Evolutionary conservation across 2,888 invertebrate genomes (phyloP), one percentile per base, ranked within the genome.

Genomic region (Creontiades dilutus): DNA sequence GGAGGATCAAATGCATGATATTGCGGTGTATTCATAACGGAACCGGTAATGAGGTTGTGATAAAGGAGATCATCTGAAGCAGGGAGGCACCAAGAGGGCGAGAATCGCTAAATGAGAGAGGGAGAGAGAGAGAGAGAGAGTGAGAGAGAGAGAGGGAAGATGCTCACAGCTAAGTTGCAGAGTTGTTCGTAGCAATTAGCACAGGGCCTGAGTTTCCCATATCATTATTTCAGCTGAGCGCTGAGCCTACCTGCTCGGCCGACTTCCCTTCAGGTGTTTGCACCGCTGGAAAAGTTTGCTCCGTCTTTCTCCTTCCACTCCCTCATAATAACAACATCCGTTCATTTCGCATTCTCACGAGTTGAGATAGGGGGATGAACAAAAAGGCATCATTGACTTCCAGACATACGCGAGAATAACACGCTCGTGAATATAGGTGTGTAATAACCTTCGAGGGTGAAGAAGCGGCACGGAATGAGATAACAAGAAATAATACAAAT

Each of bases 171-270:
- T 80, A 16, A 46, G 75, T n/a, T 28, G 37, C 80, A n/a, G 37
- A 80, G 80, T 52, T 16, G 86, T 86, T 86, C 47, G n/a, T n/a
- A 37, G 86, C 86, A 86, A 86, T 86, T 86, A 86, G 86, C 86
- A 86, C 86, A 68, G 68, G 75, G n/a, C 47, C 48, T 12, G 48
- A 81, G 81, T 81, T 48, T 47, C 76, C 81, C 81, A 81, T 81
- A 81, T 81, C 81, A 48, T 81, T 81, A 81, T 81, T 81, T 19
- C 81, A 61, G 19, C 61, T n/a, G n/a, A 19, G 19, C 16, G 61
- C 19, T 16, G 61, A n/a, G 61, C 61, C 61, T 61, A 19, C 61
- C 3, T 0, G 12, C 52, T 4, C 37, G 13, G 16, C 52, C 52
- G 52, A 52, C 52, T 52, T 16, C 52, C 52, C 52, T 61, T 19